Evolutionary conservation across 2,888 invertebrate genomes (phyloP).

Genomic region (Mesoligia furuncula): DNA sequence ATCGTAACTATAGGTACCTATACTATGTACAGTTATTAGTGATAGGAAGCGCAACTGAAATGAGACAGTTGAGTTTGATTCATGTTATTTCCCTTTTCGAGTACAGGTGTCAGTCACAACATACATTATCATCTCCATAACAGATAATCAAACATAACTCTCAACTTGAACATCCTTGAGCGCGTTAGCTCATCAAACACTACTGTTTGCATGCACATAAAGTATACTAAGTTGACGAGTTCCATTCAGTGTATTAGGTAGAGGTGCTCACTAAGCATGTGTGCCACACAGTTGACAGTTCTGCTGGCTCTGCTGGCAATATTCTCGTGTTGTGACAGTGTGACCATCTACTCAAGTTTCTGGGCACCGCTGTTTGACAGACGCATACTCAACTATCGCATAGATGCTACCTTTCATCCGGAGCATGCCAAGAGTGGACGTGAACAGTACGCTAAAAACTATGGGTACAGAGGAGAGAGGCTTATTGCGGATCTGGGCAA

Average conservation of each 20-base stretch:
- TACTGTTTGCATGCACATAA: slow-evolving; percentile 36
- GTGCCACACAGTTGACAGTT: neutral
- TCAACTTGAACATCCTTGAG: slow-evolving; percentile 52
- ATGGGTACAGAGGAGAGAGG: slow-evolving; percentile 79
- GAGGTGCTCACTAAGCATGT: slow-evolving; percentile 24
- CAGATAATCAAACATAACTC: slow-evolving; percentile 12
- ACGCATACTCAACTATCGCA: slow-evolving; percentile 79
- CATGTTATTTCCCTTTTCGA: neutral
- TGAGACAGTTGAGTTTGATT: neutral
- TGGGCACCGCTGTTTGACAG: slow-evolving; percentile 84
- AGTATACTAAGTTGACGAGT: slow-evolving; percentile 10
- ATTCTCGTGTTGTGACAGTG: slow-evolving; percentile 65
- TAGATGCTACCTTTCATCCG: slow-evolving; percentile 79
- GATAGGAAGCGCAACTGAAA: neutral
- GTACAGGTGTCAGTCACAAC: slow-evolving; percentile 26
- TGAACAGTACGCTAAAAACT: slow-evolving; percentile 71
- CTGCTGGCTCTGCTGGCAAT: slow-evolving; percentile 10
- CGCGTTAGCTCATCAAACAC: slow-evolving; percentile 50
- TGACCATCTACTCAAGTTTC: slow-evolving; percentile 81
- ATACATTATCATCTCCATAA: slow-evolving; percentile 13
- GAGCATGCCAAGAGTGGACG: slow-evolving; percentile 72
- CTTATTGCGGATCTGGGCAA: slow-evolving; percentile 82
- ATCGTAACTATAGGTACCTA: neutral
- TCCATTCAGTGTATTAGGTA: slow-evolving; percentile 27
- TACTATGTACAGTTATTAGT: neutral